Evolutionary conservation across 1,140 invertebrate genomes (phyloP), one percentile per base, ranked within the genome.

Genomic region (Magallana gigas): DNA sequence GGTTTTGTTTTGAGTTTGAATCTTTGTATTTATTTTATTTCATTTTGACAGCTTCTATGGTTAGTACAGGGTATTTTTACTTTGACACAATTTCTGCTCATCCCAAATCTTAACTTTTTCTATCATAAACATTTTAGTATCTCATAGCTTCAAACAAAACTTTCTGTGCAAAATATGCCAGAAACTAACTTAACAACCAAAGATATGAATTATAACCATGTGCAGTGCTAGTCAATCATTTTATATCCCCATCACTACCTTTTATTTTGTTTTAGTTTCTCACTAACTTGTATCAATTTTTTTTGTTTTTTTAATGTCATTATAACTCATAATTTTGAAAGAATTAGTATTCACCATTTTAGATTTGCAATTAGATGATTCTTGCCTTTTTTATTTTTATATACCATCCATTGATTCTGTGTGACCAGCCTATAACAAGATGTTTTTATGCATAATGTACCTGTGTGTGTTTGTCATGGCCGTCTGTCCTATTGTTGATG

Each of bases 371-470:
- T 76, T 76, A 76, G 68, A 76, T 14, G 68, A 76, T 76, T 76
- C 68, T 76, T 76, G 68, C 68, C 68, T 76, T 76, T 48, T 48
- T 76, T 76, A 76, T 76, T 76, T 76, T 76, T 76, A 76, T 76
- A 76, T 76, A 76, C 68, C 23, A 76, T 76, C 68, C 23, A 76
- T 76, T 12, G 36, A 9, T 29, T 29, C 4, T 12, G 68, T 36
- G 68, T 36, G 68, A 76, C 23, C 36, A 76, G 12, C 29, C 68
- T 36, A 36, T 29, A 12, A 76, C 68, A 76, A 71, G 36, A 12
- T 76, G 36, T 48, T 76, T 64, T 76, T 76, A 76, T 76, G 68
- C 68, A 76, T 36, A 76, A 76, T 76, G 68, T 76, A 76, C 36
- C 68, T 12, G 12, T 76, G 68, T 76, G 68, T 76, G 14, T 6